Conservation (phyloP, 2,888 invertebrate genomes). For the Drosophila flavopinicola region DNA sequence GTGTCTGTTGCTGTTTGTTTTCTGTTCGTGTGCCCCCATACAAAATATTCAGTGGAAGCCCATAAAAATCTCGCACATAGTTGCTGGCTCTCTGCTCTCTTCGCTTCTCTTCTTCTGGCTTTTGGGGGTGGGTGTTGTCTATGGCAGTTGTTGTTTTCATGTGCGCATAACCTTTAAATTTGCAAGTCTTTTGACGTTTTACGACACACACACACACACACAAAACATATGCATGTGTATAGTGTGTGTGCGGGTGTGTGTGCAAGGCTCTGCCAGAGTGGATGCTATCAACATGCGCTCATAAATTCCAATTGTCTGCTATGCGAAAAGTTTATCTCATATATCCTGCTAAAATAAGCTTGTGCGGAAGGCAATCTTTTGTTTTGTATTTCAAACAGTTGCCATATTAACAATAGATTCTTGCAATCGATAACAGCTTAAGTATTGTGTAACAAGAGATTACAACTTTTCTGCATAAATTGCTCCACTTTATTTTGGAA, state of each 20-base stretch:
- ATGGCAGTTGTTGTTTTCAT: constrained; percentile 37
- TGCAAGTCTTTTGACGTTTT: constrained; percentile 55
- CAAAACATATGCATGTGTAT: too few species aligned
- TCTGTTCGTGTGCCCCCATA: constrained; percentile 18
- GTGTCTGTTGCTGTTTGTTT: constrained; percentile 71
- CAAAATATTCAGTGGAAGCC: constrained; percentile 63
- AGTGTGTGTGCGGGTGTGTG: neutral
- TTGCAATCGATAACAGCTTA: neutral
- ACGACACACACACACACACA: constrained; percentile 12
- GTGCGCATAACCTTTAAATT: constrained; percentile 69
- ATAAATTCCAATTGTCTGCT: constrained; percentile 49
- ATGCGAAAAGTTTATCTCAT: constrained; percentile 24
- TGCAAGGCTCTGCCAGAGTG: constrained; percentile 13
- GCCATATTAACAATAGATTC: neutral
- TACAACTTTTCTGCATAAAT: too few species aligned
- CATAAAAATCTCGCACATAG: constrained; percentile 72
- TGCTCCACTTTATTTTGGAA: too few species aligned
- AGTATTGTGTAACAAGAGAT: neutral
- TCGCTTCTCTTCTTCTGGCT: constrained; percentile 16
- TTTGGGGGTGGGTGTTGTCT: constrained; percentile 9
- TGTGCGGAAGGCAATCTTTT: neutral
- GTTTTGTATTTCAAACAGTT: constrained; percentile 6
- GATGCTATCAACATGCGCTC: constrained; percentile 43
- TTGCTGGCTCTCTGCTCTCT: too few species aligned
- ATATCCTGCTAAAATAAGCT: constrained; percentile 7